Evolutionary conservation across 2,797 vertebrate species (phyloP).

Genomic region (Mus spretus): DNA sequence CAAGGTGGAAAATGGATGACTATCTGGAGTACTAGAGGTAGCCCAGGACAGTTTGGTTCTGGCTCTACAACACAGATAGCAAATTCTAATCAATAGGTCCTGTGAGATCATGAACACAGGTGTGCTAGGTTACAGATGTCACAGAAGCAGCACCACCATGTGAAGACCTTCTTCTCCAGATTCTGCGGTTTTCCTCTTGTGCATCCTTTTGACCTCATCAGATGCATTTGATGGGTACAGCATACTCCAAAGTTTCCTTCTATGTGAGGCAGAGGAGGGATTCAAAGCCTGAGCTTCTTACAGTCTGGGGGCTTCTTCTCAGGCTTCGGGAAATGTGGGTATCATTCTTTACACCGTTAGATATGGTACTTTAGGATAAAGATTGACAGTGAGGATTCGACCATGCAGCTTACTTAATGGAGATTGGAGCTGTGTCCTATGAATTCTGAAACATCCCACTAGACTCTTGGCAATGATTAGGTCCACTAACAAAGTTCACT

Average conservation of each 20-base stretch:
- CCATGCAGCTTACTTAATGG: background rate
- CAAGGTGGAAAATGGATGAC: background rate
- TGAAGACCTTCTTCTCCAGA: background rate
- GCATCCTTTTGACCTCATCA: background rate
- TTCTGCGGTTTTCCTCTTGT: background rate
- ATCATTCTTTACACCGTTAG: background rate
- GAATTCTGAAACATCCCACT: background rate
- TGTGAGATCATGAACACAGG: background rate
- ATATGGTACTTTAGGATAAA: background rate
- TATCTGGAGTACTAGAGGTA: background rate
- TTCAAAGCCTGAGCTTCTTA: background rate
- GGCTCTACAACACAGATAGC: background rate
- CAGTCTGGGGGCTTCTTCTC: background rate
- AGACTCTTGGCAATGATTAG: slow-evolving; percentile 4
- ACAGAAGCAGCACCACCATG: background rate
- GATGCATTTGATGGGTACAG: background rate
- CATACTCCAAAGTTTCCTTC: background rate
- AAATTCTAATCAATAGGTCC: background rate
- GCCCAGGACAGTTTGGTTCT: background rate
- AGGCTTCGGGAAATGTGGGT: background rate
- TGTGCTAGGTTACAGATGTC: background rate
- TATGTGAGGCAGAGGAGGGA: background rate
- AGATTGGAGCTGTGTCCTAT: background rate
- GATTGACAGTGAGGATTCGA: background rate
- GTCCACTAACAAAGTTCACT: slow-evolving; percentile 33